Percentiles rank a stretch among this genome's conserved stretches.
Evolutionary conservation across 2,113 vertebrate species (phyloP).

Genomic region (Lota lota): DNA sequence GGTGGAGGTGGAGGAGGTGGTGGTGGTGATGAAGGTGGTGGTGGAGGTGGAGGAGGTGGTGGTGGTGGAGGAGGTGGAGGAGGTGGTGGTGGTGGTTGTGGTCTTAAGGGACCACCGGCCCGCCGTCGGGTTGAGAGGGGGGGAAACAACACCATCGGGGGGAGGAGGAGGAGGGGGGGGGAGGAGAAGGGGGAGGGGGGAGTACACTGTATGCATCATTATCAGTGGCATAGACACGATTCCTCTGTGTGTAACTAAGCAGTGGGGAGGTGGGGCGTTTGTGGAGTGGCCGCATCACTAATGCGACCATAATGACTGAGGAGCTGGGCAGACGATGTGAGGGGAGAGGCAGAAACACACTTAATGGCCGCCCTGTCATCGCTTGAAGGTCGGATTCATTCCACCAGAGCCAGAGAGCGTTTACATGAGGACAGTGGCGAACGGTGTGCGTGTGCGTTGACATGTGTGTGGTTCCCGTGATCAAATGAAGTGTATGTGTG

Average conservation of each 20-base stretch:
- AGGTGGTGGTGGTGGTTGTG: background rate
- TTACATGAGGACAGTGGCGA: background rate
- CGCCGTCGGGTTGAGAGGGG: slow-evolving; percentile 23
- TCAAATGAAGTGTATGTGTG: too few species aligned
- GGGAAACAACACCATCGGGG: too few species aligned
- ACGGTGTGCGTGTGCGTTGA: too few species aligned
- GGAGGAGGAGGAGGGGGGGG: too few species aligned
- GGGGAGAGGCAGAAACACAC: slow-evolving; percentile 5
- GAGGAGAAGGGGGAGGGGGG: background rate
- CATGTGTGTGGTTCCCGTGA: too few species aligned
- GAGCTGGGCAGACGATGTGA: slow-evolving; percentile 19
- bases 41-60: too few species aligned
- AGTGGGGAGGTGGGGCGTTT: slow-evolving; percentile 15
- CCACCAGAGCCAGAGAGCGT: background rate
- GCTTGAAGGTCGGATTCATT: background rate
- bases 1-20: too few species aligned
- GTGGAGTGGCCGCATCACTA: too few species aligned
- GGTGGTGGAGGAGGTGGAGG: too few species aligned
- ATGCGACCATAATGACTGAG: slow-evolving; percentile 3
- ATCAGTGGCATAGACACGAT: background rate
- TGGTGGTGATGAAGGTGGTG: too few species aligned
- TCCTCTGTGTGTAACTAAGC: background rate
- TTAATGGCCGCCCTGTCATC: slow-evolving; percentile 3
- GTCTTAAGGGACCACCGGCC: slow-evolving; percentile 6
- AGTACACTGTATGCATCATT: background rate